Base-by-base conservation (phyloP, 2,113 vertebrate species). In the Chunga burmeisteri region DNA sequence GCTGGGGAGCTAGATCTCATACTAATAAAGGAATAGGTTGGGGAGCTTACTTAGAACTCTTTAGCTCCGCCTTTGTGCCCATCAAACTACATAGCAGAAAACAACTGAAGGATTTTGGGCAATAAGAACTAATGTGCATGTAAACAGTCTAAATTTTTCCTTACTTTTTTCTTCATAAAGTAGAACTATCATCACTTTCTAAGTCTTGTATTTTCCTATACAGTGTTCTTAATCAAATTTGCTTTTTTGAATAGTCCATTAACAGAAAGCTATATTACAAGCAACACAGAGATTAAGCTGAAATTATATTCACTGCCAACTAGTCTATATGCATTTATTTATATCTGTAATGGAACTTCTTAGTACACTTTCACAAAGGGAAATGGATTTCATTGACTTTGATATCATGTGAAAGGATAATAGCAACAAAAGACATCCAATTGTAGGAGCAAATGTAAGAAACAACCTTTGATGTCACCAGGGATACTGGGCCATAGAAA, bases 111-210 rank as follows among this genome's bases (percentile, higher is more conserved):
- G 5, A 46, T 84, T 61, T 66, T 66, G 21, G 16, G 40, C 0
- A 0, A 27, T 46, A 36, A 46, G 34, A 36, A 22, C 4, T 23
- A 50, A 42, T 4, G 3, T 22, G 13, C 11, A 29, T 49, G 13
- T 44, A 55, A 81, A 53, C 6, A 18, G 23, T 13, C 25, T 46
- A 25, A 81, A 82, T 52, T 38, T 59, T 3, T 44, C 11, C 11
- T 22, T 22, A 10, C 5, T 8, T 46, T 79, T 62, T 30, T 22
- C 2, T 38, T n/a, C 4, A 30, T 18, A 19, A 49, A 59, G 6
- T 38, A 32, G 9, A 61, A 44, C 10, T 46, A n/a, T 62, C 6
- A 40, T 82, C 22, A 14, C 3, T 75, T 58, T 71, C 16, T 25
- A 72, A 23, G 9, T 40, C 32, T 58, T 68, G 2, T 21, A 16